A percentile compares a stretch with the other conserved stretches of the same genome.
Conservation (phyloP, 2,113 vertebrate genomes). For the Cromileptes altivelis region DNA sequence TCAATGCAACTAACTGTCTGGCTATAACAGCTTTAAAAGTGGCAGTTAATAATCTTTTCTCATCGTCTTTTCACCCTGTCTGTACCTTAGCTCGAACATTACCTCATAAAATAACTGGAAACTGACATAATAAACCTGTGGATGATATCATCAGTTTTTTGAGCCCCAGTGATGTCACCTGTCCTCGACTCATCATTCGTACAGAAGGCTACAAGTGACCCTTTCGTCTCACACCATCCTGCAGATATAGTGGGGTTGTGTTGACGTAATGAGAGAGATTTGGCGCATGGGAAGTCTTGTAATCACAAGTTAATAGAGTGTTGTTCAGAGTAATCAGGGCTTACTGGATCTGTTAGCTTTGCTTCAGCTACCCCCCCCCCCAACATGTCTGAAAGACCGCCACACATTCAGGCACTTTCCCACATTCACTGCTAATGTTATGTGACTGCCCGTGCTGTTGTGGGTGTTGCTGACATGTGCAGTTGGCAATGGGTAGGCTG, state of each 20-base stretch:
- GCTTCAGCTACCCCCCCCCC: neutral
- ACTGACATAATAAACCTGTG: neutral
- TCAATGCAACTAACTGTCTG: no score
- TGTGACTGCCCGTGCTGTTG: slow-evolving; percentile 12
- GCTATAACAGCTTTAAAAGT: neutral
- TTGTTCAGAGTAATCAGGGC: neutral
- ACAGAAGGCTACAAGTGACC: neutral
- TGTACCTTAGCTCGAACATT: neutral
- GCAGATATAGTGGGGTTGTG: neutral
- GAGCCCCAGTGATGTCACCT: slow-evolving; percentile 24
- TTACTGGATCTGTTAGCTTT: neutral
- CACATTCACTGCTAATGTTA: slow-evolving; percentile 3
- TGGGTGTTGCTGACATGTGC: slow-evolving; percentile 14
- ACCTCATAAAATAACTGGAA: slow-evolving; percentile 23
- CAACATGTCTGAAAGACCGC: neutral
- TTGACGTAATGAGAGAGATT: neutral
- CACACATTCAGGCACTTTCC: neutral
- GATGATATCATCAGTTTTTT: slow-evolving; percentile 9
- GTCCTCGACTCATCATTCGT: slow-evolving; percentile 19
- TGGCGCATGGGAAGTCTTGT: neutral
- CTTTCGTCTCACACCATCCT: neutral
- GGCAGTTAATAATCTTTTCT: neutral
- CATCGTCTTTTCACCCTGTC: neutral
- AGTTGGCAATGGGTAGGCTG: slow-evolving; percentile 5
- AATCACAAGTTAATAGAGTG: neutral